These are phyloP conservation scores for Cryptocephalus moraei DNA, from an alignment of 2,888 invertebrate species.

Conservation along the genomic window DNA sequence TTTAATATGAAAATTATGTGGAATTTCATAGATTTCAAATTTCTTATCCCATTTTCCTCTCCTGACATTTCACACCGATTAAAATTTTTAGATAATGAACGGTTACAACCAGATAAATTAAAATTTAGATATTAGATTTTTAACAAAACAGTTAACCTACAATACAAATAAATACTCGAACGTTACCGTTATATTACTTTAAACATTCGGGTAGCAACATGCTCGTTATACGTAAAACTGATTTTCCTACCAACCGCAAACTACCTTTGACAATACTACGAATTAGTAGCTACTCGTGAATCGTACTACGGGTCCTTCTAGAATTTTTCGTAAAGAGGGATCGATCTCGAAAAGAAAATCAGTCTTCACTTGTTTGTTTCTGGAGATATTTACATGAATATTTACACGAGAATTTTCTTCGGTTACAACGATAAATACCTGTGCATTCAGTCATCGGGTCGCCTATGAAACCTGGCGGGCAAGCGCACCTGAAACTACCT, in stretches of 20 bases:
- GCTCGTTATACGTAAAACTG: not conserved
- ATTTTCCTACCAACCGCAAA: not conserved
- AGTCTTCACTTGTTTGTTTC: constrained; percentile 36
- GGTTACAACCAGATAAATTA: no score
- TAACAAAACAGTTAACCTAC: no score
- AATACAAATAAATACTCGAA: no score
- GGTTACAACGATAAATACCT: constrained; percentile 43
- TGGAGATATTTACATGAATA: constrained; percentile 18
- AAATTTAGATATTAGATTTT: no score
- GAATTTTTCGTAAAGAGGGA: not conserved
- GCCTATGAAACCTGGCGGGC: constrained; percentile 74
- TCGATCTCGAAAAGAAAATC: constrained; percentile 31
- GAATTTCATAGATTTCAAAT: no score
- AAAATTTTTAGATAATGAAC: no score
- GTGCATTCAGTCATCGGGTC: constrained; percentile 65
- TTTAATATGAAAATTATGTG: no score
- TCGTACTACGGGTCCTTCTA: not conserved
- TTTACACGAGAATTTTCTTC: constrained; percentile 12
- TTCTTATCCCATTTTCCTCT: no score
- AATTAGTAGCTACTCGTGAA: not conserved
- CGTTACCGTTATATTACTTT: no score
- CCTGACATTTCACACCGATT: no score
- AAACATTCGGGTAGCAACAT: no score
- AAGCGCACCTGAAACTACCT: constrained; percentile 70
- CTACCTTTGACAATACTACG: not conserved